phyloP scores from a whole-genome alignment of 1,140 invertebrate species.

The Littorina saxatilis region DNA sequence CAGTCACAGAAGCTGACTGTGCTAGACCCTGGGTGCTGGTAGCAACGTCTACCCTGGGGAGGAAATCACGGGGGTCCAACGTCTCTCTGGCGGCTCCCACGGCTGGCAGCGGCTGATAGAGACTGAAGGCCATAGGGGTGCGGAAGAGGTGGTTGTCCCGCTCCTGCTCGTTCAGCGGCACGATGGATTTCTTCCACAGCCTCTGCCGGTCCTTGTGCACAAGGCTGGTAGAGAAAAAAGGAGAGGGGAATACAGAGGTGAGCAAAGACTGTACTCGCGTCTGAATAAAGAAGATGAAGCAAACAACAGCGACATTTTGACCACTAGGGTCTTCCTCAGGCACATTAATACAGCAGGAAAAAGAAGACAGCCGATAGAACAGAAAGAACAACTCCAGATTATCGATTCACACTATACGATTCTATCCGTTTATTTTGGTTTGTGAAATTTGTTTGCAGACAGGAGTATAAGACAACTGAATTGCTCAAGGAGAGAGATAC shows the following conservation, averaged over 20 bases:
- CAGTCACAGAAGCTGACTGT: neutral
- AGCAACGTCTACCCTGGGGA: neutral
- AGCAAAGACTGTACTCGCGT: neutral
- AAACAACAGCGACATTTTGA: neutral
- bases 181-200: conserved; percentile 57
- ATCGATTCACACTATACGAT: neutral
- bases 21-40: neutral
- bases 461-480: too few relatives aligned
- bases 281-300: neutral
- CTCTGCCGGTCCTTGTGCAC: conserved; percentile 62
- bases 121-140: conserved; percentile 37
- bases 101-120: conserved; percentile 29
- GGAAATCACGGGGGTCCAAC: neutral
- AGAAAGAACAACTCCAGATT: neutral
- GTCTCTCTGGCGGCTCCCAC: neutral
- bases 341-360: too few relatives aligned
- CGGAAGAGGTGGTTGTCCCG: conserved; percentile 68
- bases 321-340: too few relatives aligned
- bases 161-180: conserved; percentile 59
- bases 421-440: too few relatives aligned
- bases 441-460: too few relatives aligned
- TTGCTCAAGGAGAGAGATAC: too few relatives aligned
- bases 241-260: neutral
- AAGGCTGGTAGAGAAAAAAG: conserved; percentile 59
- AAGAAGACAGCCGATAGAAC: too few relatives aligned